Evolutionary conservation across 2,113 vertebrate species (phyloP), one percentile per base, ranked within the genome.

Genomic region (Harpagus bidentatus): DNA sequence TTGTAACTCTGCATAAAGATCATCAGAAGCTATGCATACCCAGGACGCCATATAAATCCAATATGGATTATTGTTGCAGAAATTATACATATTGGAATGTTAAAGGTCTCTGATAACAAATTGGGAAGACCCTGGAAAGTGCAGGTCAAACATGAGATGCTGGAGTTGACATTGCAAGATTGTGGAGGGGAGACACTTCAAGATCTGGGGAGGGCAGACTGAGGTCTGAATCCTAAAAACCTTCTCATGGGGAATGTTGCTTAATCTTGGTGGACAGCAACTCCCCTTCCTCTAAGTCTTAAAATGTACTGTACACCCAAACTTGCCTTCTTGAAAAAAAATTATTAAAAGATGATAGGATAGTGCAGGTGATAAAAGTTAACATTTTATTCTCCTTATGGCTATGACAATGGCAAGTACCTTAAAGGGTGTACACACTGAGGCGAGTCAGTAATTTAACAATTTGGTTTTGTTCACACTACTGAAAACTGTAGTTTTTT

Each of bases 101-200:
- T 72, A 80, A 88, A 67, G 8, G 48, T 69, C 36, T 82, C 47
- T 62, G 4, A 65, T 11, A 94, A 88, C 3, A 73, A 85, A 80
- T 5, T 14, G 17, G 22, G 38, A 94, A 86, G 42, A 62, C 53
- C 15, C 34, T 77, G 80, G 86, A 83, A 88, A 88, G 11, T 20
- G 36, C 34, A 80, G 7, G 53, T 69, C 40, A 93, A 80, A 77
- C 13, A 22, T 9, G 40, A 92, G 38, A 74, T 80, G 13, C 31
- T 82, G 69, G 77, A 48, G 8, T 16, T 81, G n/a, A 48, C 25
- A 47, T 22, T 78, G 42, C 34, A 77, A 48, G 20, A 81, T 36
- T 0, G 0, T 28, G 28, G 55, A 81, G 29, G 13, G 16, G 2
- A 88, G 25, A 55, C 16, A 16, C 16, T 48, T 58, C 0, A 4